Evolutionary conservation across 2,888 invertebrate genomes (phyloP).

Genomic region (Pseudanteris insignis): DNA sequence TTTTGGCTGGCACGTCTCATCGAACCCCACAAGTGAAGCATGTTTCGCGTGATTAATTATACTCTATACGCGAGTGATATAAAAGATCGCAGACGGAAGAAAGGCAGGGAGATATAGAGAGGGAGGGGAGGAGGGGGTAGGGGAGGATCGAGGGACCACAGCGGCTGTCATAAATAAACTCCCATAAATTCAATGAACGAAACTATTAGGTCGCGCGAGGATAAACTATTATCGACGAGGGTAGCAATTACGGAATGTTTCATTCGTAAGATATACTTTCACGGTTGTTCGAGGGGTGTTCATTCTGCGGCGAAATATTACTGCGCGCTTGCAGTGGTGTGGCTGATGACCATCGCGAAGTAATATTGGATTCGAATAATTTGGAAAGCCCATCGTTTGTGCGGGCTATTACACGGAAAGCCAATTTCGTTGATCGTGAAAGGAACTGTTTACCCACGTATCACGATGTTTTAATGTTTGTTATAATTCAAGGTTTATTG

Average conservation of each 20-base stretch:
- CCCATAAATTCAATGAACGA: constrained; percentile 30
- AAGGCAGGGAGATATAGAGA: too few species aligned
- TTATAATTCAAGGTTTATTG: too few species aligned
- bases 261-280: constrained; percentile 38
- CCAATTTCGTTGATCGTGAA: constrained; percentile 27
- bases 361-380: constrained; percentile 31
- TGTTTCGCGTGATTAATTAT: constrained; percentile 39
- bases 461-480: constrained; percentile 26
- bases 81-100: constrained; percentile 32
- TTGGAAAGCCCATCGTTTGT: constrained; percentile 15
- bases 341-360: constrained; percentile 1
- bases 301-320: constrained; percentile 16
- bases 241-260: constrained; percentile 37
- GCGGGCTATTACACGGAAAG: constrained; percentile 30
- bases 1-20: constrained; percentile 30
- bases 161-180: constrained; percentile 25
- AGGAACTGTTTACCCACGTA: constrained; percentile 25
- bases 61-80: constrained; percentile 35
- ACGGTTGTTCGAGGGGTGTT: constrained; percentile 16
- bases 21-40: constrained; percentile 25
- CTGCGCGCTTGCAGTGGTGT: constrained; percentile 2
- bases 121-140: too few species aligned
- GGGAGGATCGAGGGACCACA: too few species aligned
- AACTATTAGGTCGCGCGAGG: constrained; percentile 28
- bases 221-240: constrained; percentile 35